Evolutionary conservation across 2,797 vertebrate species (phyloP).

Genomic region (Cottoperca gobio): DNA sequence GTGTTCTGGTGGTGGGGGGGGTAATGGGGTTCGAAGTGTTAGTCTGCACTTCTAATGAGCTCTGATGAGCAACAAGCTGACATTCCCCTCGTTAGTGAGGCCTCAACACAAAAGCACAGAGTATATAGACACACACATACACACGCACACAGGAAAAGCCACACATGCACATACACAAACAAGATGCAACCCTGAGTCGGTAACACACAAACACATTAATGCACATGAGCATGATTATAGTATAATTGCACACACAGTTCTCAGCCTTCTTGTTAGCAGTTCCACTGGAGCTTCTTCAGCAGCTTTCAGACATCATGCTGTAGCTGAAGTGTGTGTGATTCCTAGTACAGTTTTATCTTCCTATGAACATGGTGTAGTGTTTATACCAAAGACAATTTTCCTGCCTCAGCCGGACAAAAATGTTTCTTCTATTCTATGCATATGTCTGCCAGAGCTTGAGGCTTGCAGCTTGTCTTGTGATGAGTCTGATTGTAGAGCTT

Average conservation of each 20-base stretch:
- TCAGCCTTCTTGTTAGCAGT: constrained; percentile 39
- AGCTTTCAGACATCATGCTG: constrained; percentile 21
- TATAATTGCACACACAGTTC: constrained; percentile 1
- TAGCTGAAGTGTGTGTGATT: constrained; percentile 2
- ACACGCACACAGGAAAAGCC: neutral
- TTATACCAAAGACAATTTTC: too few species aligned
- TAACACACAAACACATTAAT: neutral
- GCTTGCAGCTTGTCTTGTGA: constrained; percentile 48
- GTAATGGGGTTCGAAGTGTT: constrained; percentile 66
- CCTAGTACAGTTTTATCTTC: too few species aligned
- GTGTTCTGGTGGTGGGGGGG: constrained; percentile 33
- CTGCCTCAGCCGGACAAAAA: too few species aligned
- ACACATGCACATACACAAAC: constrained; percentile 8
- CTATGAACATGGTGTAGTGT: too few species aligned
- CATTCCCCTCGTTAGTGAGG: constrained; percentile 80
- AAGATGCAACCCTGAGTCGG: too few species aligned
- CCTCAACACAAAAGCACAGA: constrained; percentile 63
- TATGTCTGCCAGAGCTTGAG: constrained; percentile 25
- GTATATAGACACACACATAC: constrained; percentile 11
- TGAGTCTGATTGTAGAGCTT: constrained; percentile 20
- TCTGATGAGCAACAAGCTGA: constrained; percentile 76
- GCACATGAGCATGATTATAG: constrained; percentile 1
- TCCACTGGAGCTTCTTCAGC: constrained; percentile 22
- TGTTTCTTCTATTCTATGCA: neutral
- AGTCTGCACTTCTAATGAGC: constrained; percentile 81